Evolutionary conservation across 2,797 vertebrate species (phyloP), one percentile per base, ranked within the genome.

Genomic region (Galago senegalensis): DNA sequence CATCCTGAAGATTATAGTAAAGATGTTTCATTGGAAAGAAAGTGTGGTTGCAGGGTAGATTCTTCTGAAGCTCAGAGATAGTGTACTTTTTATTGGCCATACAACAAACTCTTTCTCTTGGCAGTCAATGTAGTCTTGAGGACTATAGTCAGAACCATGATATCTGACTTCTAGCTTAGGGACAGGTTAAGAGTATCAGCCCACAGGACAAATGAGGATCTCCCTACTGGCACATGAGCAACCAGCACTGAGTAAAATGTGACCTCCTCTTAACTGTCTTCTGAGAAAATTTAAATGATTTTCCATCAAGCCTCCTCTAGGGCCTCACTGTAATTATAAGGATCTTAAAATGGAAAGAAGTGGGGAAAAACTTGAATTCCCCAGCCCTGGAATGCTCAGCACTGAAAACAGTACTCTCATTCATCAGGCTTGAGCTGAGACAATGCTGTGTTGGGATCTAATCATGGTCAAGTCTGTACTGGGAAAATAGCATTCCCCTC

Each of bases 141-240:
- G 93, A 99, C 99, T 3, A 99, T 98, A 21, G 99, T 99, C 40
- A 99, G 98, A 76, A 99, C 99, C 69, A 99, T 98, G 18, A 98
- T 98, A 97, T 99, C 98, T 21, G 98, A 99, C 95, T 99, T 99
- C 21, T 99, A 98, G 46, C 99, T 99, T 88, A 99, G 96, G 75
- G 98, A 98, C 0, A 98, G 98, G 95, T 99, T 99, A 86, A 99
- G 98, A 31, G 99, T 98, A 94, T 99, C 99, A 2, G 98, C 99
- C 99, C 99, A 96, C 97, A 99, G 99, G 20, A 99, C 98, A 98
- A 99, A 99, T 98, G 98, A 99, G 96, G 98, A 98, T 92, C 98
- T 98, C 6, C 98, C 98, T 49, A 99, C 98, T 27, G 99, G 99
- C 56, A 99, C 98, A 0, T 98, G 98, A 49, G 98, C 99, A 20